Evolutionary conservation across 2,113 vertebrate species (phyloP).

Genomic region (Thinocorus orbignyianus): DNA sequence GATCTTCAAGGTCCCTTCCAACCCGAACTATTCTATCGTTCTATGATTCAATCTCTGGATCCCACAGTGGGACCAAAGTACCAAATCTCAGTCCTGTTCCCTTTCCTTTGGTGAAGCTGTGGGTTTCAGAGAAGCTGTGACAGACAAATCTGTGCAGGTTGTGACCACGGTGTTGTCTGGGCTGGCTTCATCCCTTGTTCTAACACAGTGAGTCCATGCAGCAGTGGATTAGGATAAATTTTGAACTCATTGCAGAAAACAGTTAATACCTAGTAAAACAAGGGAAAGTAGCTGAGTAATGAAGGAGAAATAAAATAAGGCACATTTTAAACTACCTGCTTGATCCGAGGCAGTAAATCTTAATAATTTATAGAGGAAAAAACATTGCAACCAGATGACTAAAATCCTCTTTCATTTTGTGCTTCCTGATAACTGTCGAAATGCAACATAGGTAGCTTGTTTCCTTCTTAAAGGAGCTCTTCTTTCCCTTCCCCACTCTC

Average conservation of each 20-base stretch:
- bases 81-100: background rate
- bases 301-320: too few relatives aligned
- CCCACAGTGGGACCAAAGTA: background rate
- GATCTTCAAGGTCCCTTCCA: too few relatives aligned
- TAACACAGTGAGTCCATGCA: background rate
- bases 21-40: too few relatives aligned
- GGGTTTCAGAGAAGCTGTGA: background rate
- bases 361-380: background rate
- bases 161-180: background rate
- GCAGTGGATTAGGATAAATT: background rate
- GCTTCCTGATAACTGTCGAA: background rate
- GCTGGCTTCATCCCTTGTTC: background rate
- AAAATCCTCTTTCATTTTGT: background rate
- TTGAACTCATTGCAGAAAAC: background rate
- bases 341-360: background rate
- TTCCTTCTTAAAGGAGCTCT: background rate
- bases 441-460: background rate
- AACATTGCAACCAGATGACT: background rate
- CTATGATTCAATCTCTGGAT: background rate
- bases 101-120: background rate
- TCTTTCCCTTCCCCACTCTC: background rate
- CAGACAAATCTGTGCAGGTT: background rate
- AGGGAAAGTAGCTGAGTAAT: background rate
- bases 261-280: background rate
- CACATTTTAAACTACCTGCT: background rate